Conservation (phyloP, 2,888 invertebrate species). For the Drosophila suboccidentalis region DNA sequence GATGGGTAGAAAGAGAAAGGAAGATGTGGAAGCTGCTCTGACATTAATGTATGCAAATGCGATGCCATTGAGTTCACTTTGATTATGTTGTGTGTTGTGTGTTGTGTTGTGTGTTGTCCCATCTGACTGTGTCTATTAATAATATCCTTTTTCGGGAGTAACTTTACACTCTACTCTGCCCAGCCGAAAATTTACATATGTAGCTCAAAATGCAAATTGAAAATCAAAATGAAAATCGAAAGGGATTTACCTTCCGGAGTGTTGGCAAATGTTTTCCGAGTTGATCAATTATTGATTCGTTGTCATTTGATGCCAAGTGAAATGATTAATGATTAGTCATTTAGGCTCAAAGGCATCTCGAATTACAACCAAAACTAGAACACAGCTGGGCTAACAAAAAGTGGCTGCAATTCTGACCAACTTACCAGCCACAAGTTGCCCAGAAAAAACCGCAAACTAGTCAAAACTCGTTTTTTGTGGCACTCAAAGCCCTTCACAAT, state of each 20-base stretch:
- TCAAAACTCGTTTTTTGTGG: constrained; percentile 42
- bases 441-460: constrained; percentile 45
- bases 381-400: constrained; percentile 35
- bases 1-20: constrained; percentile 1
- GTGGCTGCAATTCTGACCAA: constrained; percentile 21
- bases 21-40: constrained; percentile 38
- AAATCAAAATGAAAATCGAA: constrained; percentile 24
- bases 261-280: constrained; percentile 68
- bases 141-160: constrained; percentile 66
- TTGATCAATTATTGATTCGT: constrained; percentile 78
- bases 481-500: constrained; percentile 9
- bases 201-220: constrained; percentile 31
- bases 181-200: constrained; percentile 51
- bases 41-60: constrained; percentile 78
- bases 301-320: constrained; percentile 22
- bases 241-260: constrained; percentile 14
- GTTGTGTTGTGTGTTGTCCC: constrained; percentile 6
- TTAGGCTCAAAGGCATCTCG: constrained; percentile 21
- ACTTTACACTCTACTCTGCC: constrained; percentile 46
- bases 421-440: constrained; percentile 35
- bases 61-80: constrained; percentile 57
- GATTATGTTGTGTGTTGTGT: constrained; percentile 65
- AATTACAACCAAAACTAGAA: constrained; percentile 33
- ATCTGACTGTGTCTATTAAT: constrained; percentile 53
- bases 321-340: constrained; percentile 53